Evolutionary conservation across 1,140 invertebrate genomes (phyloP), one percentile per base, ranked within the genome.

Genomic region (Aricia agestis): DNA sequence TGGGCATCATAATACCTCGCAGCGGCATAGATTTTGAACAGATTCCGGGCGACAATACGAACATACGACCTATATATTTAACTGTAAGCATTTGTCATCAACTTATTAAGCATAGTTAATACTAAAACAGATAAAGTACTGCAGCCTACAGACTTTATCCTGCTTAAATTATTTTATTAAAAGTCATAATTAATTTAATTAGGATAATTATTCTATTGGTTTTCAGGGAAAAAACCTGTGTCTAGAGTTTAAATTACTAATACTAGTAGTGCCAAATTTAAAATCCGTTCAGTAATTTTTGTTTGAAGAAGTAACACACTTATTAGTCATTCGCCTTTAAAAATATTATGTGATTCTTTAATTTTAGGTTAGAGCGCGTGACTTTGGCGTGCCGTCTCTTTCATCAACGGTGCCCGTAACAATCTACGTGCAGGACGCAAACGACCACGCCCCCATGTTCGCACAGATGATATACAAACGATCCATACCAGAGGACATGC

Each of bases 361-460:
- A n/a, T 52, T 15, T 3, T 13, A 92, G 92, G 86, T 98, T 0
- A 90, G 95, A 80, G 98, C 97, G 0, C 93, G 94, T 19, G 98
- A 98, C 85, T 94, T 94, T 74, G 97, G 97, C 0, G 93, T 88
- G 10, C 97, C 97, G 0, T 94, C 95, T 72, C 85, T 98, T 9
- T 95, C 93, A 52, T 95, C 95, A 0, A 94, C 96, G 45, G 95
- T 95, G 11, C 93, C 94, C 0, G 94, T 98, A 0, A 93, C 94
- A 0, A 93, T 99, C 70, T 97, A 97, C 87, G 94, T 98, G 2
- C 94, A 96, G 77, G 98, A 98, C 86, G 93, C 95, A 6, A 98
- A 98, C 87, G 97, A 98, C 80, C 95, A 97, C 91, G 91, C 94
- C 0, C 98, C 98, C 0, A 87, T 94, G 74, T 98, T 98, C 86